These are phyloP conservation scores for Galeopterus variegatus DNA, from an alignment of 2,113 vertebrate genomes.

Conservation along the genomic window DNA sequence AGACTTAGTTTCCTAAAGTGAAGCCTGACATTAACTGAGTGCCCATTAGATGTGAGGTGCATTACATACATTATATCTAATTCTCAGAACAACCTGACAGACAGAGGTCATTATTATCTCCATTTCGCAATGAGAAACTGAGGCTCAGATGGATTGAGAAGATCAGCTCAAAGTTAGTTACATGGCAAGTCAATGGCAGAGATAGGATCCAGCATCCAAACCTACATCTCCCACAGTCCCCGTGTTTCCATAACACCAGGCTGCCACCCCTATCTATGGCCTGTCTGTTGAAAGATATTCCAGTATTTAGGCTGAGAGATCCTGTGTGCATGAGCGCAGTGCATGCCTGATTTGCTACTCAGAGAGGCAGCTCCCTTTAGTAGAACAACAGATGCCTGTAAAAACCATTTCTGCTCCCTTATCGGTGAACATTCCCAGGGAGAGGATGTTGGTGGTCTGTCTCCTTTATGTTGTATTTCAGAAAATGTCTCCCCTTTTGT, in stretches of 20 bases:
- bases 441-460: not conserved
- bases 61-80: fast-evolving
- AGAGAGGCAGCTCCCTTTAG: not conserved
- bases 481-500: not conserved
- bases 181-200: not conserved
- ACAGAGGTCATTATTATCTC: not conserved
- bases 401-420: not conserved
- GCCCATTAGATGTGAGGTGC: not conserved
- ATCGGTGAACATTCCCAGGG: not conserved
- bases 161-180: not conserved
- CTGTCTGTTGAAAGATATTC: not conserved
- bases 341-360: not conserved
- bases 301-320: not conserved
- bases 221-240: not conserved
- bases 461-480: not conserved
- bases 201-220: not conserved
- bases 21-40: not conserved
- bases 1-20: not conserved
- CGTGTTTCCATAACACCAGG: not conserved
- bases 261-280: not conserved
- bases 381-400: not conserved
- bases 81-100: not conserved
- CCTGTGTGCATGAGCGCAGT: not conserved
- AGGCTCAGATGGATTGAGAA: not conserved
- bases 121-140: not conserved